These are phyloP conservation scores for Macrocentrus cingulum DNA, from an alignment of 1,140 invertebrate genomes.

Conservation along the genomic window DNA sequence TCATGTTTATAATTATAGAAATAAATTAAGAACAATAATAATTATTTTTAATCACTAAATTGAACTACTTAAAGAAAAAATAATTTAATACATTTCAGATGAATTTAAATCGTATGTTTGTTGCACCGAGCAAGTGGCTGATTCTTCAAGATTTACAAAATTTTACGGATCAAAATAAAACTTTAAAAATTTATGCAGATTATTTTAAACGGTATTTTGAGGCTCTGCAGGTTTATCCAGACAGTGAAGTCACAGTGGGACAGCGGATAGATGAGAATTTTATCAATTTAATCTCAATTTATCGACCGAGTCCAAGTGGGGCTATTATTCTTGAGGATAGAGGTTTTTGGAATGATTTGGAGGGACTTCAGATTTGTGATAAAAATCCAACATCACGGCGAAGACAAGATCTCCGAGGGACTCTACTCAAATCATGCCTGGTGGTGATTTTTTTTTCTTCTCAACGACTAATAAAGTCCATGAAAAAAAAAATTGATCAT, in stretches of 20 bases:
- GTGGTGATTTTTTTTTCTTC: constrained; percentile 35
- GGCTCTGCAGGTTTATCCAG: constrained; percentile 32
- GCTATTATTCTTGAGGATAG: constrained; percentile 33
- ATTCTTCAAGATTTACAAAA: constrained; percentile 33
- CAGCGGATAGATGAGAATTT: constrained; percentile 15
- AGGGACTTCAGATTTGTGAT: constrained; percentile 29
- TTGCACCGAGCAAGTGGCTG: constrained; percentile 43
- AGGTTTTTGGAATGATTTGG: constrained; percentile 36
- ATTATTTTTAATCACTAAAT: too few relatives aligned
- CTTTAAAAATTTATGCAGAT: too few relatives aligned
- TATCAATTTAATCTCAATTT: constrained; percentile 35
- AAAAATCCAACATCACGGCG: constrained; percentile 30
- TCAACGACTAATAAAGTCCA: neutral
- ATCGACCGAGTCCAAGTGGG: constrained; percentile 33
- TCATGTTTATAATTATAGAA: too few relatives aligned
- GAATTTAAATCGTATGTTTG: constrained; percentile 34
- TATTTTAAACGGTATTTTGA: too few relatives aligned
- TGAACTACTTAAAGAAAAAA: neutral
- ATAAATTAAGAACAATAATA: too few relatives aligned
- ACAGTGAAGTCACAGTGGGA: constrained; percentile 39
- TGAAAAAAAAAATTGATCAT: neutral
- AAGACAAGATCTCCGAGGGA: constrained; percentile 36
- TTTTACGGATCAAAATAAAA: too few relatives aligned
- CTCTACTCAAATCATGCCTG: constrained; percentile 38
- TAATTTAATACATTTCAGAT: constrained; percentile 29